phyloP scores from a whole-genome alignment of 2,797 vertebrate species.

The Malurus splendens region DNA sequence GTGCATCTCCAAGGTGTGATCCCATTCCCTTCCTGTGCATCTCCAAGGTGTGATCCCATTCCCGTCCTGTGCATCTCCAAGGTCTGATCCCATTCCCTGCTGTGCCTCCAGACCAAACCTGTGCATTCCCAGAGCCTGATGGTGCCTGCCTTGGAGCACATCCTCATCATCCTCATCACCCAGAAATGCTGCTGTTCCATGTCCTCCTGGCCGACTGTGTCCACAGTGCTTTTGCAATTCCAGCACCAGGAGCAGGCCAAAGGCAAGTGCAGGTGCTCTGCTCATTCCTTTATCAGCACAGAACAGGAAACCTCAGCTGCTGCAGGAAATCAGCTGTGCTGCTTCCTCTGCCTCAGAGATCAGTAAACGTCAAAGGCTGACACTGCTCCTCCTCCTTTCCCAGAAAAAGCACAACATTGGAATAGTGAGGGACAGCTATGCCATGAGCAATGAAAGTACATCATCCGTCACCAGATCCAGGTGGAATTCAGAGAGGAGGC shows the following conservation, averaged over 20 bases:
- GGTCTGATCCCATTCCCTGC: background rate
- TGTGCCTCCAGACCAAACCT: background rate
- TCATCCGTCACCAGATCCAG: background rate
- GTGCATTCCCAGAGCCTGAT: background rate
- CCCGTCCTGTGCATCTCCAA: background rate
- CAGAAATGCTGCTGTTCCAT: background rate
- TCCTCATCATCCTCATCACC: background rate
- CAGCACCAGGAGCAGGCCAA: accelerated
- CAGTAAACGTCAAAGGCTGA: background rate
- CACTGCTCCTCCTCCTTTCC: background rate
- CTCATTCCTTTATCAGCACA: background rate
- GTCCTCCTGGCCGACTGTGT: background rate
- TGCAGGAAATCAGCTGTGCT: accelerated
- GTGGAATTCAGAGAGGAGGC: background rate
- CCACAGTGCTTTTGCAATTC: background rate
- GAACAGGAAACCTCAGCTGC: background rate
- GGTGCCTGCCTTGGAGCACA: background rate
- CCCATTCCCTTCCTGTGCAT: background rate
- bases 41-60: background rate
- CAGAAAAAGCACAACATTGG: background rate
- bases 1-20: background rate
- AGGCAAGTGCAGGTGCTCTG: background rate
- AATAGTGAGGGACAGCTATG: background rate
- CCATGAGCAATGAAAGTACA: accelerated
- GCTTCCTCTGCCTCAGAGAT: background rate